phyloP scores from a whole-genome alignment of 2,888 invertebrate genomes.

The Idaea aversata region DNA sequence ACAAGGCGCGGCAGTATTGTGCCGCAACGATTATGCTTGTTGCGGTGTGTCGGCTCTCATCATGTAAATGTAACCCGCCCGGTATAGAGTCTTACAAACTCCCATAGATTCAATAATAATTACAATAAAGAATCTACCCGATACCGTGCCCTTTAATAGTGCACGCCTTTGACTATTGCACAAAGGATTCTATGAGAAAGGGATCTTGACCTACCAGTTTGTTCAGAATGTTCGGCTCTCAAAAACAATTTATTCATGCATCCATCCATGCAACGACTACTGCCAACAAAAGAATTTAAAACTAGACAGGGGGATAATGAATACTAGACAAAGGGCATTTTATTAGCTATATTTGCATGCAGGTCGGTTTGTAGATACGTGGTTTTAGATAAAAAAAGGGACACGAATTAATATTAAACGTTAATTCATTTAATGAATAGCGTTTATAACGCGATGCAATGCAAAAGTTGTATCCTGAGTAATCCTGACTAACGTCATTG shows the following conservation, averaged over 20 bases:
- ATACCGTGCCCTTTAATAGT: conserved; percentile 71
- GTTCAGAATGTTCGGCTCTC: conserved; percentile 66
- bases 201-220: conserved; percentile 80
- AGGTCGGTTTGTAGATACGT: conserved; percentile 60
- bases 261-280: conserved; percentile 71
- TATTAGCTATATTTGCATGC: conserved; percentile 76
- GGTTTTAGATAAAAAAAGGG: conserved; percentile 41
- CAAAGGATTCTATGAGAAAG: conserved; percentile 78
- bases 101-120: conserved; percentile 56
- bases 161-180: conserved; percentile 73
- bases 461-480: not conserved
- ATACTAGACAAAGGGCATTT: conserved; percentile 74
- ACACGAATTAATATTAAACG: not conserved
- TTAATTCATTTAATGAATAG: not conserved
- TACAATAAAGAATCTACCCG: conserved; percentile 56
- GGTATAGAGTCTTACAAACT: conserved; percentile 16
- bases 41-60: conserved; percentile 10
- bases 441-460: not conserved
- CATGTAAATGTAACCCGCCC: conserved; percentile 28
- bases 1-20: conserved; percentile 35
- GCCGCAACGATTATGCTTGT: conserved; percentile 18
- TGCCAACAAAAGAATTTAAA: conserved; percentile 75
- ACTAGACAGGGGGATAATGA: conserved; percentile 78
- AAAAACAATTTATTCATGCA: conserved; percentile 79
- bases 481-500: not conserved